Conservation (phyloP, 2,797 vertebrate species). For the Periparus ater region DNA sequence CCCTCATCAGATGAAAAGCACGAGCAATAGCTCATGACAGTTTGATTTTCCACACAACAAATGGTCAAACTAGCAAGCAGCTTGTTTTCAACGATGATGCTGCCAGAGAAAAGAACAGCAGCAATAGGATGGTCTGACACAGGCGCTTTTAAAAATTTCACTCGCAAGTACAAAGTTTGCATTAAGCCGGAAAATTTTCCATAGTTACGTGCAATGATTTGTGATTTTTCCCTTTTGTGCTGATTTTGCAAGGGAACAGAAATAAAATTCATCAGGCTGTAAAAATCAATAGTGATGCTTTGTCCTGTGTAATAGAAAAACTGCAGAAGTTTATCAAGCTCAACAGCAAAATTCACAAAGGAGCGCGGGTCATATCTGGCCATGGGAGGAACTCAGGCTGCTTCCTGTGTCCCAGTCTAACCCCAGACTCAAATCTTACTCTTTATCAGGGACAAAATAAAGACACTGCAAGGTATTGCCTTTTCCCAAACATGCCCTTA, state of each 20-base stretch:
- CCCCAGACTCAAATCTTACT: background rate
- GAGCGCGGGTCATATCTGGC: background rate
- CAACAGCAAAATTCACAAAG: background rate
- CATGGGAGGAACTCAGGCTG: background rate
- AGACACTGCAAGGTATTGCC: background rate
- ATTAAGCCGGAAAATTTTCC: background rate
- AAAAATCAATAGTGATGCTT: constrained; percentile 43
- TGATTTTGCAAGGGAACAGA: constrained; percentile 21
- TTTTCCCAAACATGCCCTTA: background rate
- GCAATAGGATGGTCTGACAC: background rate
- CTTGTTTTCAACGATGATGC: background rate
- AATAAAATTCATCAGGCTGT: constrained; percentile 30
- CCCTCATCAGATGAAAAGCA: background rate
- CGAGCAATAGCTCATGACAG: background rate
- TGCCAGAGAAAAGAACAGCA: background rate
- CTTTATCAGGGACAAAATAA: background rate
- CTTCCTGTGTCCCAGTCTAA: background rate
- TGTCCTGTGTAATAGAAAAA: background rate
- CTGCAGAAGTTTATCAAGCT: background rate
- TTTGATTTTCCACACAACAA: background rate
- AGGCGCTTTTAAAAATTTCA: background rate
- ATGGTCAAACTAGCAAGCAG: background rate
- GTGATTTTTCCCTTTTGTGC: background rate
- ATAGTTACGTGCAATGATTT: background rate
- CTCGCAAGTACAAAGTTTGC: background rate